These are phyloP conservation scores for Aphis craccivora DNA, from an alignment of 1,140 invertebrate species.

Conservation along the genomic window DNA sequence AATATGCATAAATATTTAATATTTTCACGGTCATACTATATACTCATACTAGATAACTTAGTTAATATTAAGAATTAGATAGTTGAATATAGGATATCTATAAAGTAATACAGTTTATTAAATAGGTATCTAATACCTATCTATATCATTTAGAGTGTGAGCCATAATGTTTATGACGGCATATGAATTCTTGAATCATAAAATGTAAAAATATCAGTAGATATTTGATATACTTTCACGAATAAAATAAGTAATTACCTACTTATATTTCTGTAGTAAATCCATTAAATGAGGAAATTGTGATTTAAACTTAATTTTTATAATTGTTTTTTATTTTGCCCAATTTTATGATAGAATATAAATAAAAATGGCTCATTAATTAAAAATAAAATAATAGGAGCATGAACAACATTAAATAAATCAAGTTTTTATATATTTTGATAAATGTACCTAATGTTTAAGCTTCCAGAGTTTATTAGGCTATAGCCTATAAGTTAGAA, in stretches of 20 bases:
- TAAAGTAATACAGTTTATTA: neutral
- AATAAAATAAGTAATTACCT: slow-evolving; percentile 1
- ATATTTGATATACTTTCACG: slow-evolving; percentile 5
- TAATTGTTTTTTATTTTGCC: slow-evolving; percentile 9
- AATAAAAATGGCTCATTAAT: neutral
- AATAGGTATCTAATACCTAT: neutral
- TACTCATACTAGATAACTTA: too few relatives aligned
- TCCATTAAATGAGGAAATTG: neutral
- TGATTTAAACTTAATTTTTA: neutral
- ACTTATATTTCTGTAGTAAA: neutral
- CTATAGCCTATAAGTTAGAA: too few relatives aligned
- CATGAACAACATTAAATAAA: neutral
- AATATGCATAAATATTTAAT: too few relatives aligned
- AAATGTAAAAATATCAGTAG: neutral
- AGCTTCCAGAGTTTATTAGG: neutral
- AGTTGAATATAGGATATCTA: neutral
- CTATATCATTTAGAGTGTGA: neutral
- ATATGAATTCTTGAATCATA: neutral
- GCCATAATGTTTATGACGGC: neutral
- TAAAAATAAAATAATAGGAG: neutral
- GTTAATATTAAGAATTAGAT: neutral
- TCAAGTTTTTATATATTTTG: neutral
- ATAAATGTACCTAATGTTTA: neutral
- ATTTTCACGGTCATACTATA: too few relatives aligned
- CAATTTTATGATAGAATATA: neutral